phyloP scores from a whole-genome alignment of 2,113 vertebrate genomes.

The Harpagus bidentatus region DNA sequence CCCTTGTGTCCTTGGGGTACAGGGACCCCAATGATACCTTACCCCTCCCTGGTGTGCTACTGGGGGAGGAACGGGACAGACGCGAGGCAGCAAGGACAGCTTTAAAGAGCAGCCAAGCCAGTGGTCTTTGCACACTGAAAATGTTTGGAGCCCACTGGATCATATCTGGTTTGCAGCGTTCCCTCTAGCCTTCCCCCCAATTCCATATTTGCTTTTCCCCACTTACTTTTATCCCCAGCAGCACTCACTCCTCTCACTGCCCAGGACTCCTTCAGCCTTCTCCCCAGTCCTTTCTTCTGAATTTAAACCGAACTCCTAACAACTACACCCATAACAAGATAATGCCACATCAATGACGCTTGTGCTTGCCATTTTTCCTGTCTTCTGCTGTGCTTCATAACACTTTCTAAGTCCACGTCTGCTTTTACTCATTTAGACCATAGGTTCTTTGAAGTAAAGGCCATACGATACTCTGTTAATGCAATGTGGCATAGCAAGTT shows the following conservation, averaged over 20 bases:
- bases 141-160: neutral
- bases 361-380: neutral
- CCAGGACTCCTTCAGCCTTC: too few species aligned
- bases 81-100: neutral
- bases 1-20: neutral
- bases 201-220: neutral
- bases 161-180: fast-evolving
- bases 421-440: neutral
- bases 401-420: neutral
- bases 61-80: fast-evolving
- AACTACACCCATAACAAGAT: neutral
- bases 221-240: neutral
- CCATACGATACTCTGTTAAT: neutral
- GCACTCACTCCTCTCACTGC: neutral
- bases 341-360: neutral
- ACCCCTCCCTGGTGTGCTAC: fast-evolving
- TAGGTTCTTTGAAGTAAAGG: neutral
- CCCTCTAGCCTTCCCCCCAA: neutral
- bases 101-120: neutral
- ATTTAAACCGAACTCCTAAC: neutral
- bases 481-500: neutral
- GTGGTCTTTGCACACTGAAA: neutral
- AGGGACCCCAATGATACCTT: neutral
- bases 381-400: neutral
- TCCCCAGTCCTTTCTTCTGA: neutral